Base-by-base conservation (phyloP, 2,888 invertebrate genomes). In the Plusia festucae region DNA sequence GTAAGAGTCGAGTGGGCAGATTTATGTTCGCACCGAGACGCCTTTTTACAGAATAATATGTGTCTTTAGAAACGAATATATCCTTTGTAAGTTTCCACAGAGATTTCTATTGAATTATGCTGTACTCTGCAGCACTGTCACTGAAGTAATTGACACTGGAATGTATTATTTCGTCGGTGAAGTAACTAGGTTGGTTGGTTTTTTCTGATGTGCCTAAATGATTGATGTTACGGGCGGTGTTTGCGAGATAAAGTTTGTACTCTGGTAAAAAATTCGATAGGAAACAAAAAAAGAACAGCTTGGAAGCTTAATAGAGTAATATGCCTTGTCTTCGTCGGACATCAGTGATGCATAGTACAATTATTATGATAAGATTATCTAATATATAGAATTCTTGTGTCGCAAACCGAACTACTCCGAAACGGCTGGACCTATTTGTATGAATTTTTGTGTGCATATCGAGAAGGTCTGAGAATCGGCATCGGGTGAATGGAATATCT, bases 1-100 rank as follows among this genome's bases (percentile, higher is more conserved):
- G 74, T 71, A 73, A 75, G 76, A 81, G 82, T 71, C 77, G 76
- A 78, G 73, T 78, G 76, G 60, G 68, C 73, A 74, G 80, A 82
- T 81, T 83, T 83, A 81, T 81, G 76, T 72, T 62, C 74, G 66
- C 57, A 44, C 65, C 66, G 76, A 72, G 70, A 73, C 70, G 69
- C 68, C 64, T 76, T 76, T 79, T 73, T 72, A 76, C 66, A 58
- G 70, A 73, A 76, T 78, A 78, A 76, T 78, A 72, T 65, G 70
- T 78, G 73, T 73, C 68, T 76, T 78, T 78, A 76, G 62, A 76
- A 71, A 79, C 73, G 69, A 74, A 76, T 79, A 79, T 79, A 71
- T 78, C 63, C 70, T 68, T 68, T 71, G 61, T 69, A 60, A 74
- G 60, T 70, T 70, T 72, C 61, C 65, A 63, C 55, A 68, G 64